phyloP scores from a whole-genome alignment of 1,140 invertebrate species.

The Muscidifurax raptorellus region DNA sequence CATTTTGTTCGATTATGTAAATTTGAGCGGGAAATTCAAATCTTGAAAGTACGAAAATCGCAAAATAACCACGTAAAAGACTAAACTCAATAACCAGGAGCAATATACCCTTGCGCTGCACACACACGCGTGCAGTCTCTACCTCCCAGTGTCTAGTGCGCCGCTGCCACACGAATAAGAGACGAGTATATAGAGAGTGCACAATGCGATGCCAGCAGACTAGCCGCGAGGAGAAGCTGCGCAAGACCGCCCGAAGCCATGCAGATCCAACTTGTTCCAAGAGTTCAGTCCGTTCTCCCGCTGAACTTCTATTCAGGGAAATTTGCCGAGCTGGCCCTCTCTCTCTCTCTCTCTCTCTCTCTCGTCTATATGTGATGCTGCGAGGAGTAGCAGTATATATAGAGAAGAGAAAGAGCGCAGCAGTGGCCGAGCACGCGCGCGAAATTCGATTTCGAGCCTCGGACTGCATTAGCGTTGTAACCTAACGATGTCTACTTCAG shows the following conservation, averaged over 20 bases:
- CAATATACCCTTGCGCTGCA: too few species aligned
- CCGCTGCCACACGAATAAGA: not conserved
- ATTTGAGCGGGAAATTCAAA: not conserved
- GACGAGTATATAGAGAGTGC: too few species aligned
- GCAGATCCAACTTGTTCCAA: conserved; percentile 37
- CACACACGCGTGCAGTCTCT: too few species aligned
- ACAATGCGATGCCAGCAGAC: not conserved
- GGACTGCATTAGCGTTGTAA: conserved; percentile 20
- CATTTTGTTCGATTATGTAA: not conserved
- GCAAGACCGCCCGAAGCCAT: not conserved
- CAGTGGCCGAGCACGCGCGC: conserved; percentile 31
- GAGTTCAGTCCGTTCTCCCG: conserved; percentile 27
- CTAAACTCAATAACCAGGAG: too few species aligned
- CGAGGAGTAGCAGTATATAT: too few species aligned
- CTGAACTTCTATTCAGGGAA: conserved; percentile 41
- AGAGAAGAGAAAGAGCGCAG: not conserved
- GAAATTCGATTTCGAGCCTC: conserved; percentile 45
- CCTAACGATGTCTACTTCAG: conserved; percentile 37
- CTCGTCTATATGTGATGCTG: not conserved
- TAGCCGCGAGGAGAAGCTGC: not conserved
- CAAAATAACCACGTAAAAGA: not conserved
- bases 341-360: not conserved
- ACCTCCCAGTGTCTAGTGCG: too few species aligned
- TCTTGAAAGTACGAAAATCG: not conserved
- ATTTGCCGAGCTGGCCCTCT: not conserved